phyloP scores from a whole-genome alignment of 92 coral and sea anemone species.

The Zoanthus gigantus region DNA sequence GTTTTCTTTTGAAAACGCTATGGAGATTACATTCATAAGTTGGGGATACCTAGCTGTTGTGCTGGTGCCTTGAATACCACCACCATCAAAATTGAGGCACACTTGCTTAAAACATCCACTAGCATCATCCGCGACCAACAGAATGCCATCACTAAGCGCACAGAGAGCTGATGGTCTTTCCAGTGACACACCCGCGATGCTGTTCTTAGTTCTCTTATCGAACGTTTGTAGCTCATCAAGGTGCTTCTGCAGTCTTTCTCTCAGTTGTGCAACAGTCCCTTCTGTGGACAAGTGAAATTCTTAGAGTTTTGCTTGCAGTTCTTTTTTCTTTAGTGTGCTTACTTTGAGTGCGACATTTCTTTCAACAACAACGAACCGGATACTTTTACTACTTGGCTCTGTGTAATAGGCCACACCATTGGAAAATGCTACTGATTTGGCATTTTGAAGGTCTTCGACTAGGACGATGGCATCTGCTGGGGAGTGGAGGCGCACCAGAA shows the following conservation, averaged over 20 bases:
- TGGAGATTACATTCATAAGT: neutral
- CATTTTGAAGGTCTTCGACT: constrained; percentile 31
- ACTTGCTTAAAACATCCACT: neutral
- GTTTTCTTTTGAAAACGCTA: constrained; percentile 6
- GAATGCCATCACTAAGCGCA: neutral
- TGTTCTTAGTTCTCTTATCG: neutral
- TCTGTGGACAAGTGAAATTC: neutral
- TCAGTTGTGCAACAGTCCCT: constrained; percentile 12
- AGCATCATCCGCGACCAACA: constrained; percentile 3
- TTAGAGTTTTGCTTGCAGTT: neutral
- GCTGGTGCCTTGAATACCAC: too few relatives aligned
- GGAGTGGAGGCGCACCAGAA: constrained; percentile 47
- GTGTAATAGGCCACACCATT: constrained; percentile 30
- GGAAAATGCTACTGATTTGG: constrained; percentile 22
- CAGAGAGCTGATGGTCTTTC: constrained; percentile 7
- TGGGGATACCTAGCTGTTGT: too few relatives aligned
- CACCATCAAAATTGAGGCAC: neutral
- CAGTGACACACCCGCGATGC: neutral
- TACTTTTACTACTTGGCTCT: constrained; percentile 25
- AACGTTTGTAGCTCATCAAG: constrained; percentile 11
- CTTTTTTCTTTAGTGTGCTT: constrained; percentile 25
- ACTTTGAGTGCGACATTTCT: neutral
- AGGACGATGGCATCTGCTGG: constrained; percentile 45
- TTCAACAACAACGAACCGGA: constrained; percentile 13
- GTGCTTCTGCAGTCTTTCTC: neutral